Percentiles rank a stretch among this genome's conserved stretches.
Evolutionary conservation across 2,797 vertebrate species (phyloP).

Genomic region (Ciconia nigra): DNA sequence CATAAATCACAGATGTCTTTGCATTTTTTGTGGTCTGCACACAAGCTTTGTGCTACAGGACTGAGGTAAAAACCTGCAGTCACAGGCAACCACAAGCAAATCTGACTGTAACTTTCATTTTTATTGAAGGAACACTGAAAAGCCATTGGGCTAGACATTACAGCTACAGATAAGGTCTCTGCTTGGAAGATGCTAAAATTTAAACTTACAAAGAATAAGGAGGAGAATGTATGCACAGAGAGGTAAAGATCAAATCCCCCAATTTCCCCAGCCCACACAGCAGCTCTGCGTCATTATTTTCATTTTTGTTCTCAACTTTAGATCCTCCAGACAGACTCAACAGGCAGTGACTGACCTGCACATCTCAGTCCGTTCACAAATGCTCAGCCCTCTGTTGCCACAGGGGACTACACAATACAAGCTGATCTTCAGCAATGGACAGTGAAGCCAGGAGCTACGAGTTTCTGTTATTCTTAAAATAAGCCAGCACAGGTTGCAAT

Average conservation of each 20-base stretch:
- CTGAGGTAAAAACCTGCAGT: not conserved
- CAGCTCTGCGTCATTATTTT: not conserved
- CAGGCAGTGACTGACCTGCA: not conserved
- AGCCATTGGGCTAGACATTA: not conserved
- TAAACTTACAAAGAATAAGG: not conserved
- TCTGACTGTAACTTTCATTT: not conserved
- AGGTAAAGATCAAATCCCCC: not conserved
- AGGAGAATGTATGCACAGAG: not conserved
- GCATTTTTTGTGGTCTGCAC: not conserved
- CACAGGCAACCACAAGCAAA: not conserved
- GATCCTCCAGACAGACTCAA: not conserved
- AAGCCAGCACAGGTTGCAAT: not conserved
- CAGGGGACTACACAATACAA: not conserved
- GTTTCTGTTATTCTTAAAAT: not conserved
- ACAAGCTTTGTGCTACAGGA: not conserved
- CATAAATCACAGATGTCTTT: constrained; percentile 7
- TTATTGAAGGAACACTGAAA: not conserved
- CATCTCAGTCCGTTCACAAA: rapidly evolving
- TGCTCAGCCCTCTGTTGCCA: not conserved
- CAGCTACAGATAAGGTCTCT: not conserved
- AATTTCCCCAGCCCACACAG: not conserved
- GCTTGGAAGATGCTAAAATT: not conserved
- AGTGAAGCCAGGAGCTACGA: not conserved
- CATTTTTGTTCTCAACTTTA: not conserved
- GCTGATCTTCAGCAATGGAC: not conserved